phyloP scores from a whole-genome alignment of 2,797 vertebrate genomes.

The Protosalanx chinensis region DNA sequence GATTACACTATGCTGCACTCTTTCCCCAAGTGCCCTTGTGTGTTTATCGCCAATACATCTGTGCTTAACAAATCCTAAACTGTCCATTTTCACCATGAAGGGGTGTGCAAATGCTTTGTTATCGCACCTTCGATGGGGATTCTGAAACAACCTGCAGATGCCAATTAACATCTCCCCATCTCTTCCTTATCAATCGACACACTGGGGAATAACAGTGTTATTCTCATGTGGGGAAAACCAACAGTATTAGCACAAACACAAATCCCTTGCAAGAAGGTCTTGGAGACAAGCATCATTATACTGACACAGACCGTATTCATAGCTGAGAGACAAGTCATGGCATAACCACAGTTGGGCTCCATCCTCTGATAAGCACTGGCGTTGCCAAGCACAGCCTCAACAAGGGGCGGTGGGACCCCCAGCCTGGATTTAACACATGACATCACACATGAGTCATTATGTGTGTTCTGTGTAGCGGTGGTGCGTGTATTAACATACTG shows the following conservation, averaged over 20 bases:
- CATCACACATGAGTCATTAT: constrained; percentile 68
- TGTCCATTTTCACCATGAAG: constrained; percentile 37
- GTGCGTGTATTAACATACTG: constrained; percentile 34
- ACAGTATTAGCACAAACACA: constrained; percentile 4
- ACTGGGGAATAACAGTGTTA: constrained; percentile 6
- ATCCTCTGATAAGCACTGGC: not conserved
- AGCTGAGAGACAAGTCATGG: not conserved
- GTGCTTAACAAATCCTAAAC: constrained; percentile 39
- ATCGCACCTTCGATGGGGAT: not conserved
- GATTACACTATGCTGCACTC: constrained; percentile 55
- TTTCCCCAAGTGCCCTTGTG: constrained; percentile 24
- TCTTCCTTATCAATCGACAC: not conserved
- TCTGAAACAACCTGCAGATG: not conserved
- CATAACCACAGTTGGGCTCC: not conserved
- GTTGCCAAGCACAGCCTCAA: constrained; percentile 32
- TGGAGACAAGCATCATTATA: not conserved
- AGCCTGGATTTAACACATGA: constrained; percentile 55
- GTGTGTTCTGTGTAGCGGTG: constrained; percentile 11
- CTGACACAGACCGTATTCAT: no score
- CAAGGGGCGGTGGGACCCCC: not conserved
- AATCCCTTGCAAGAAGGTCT: constrained; percentile 3
- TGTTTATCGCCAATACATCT: constrained; percentile 26
- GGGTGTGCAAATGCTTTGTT: constrained; percentile 26
- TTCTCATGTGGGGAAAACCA: not conserved
- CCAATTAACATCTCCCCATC: not conserved